These are phyloP conservation scores for Ectobius pallidus DNA, from an alignment of 2,888 invertebrate genomes.

Conservation along the genomic window DNA sequence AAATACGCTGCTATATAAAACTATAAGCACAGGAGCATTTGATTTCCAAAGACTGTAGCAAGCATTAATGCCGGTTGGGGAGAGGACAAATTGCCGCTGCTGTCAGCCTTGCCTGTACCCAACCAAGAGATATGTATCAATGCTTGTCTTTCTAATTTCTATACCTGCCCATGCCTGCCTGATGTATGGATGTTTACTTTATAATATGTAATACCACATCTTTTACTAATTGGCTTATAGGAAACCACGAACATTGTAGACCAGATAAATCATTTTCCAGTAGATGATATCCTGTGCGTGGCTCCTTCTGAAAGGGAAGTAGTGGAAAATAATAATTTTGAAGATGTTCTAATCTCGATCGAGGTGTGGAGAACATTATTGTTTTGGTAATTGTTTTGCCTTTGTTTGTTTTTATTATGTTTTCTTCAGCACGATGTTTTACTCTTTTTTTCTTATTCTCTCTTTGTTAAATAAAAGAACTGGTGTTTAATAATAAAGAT, in stretches of 20 bases:
- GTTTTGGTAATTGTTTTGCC: constrained; percentile 29
- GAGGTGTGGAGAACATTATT: constrained; percentile 21
- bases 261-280: constrained; percentile 17
- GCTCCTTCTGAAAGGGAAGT: not conserved
- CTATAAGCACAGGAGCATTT: too few species aligned
- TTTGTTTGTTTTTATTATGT: not conserved
- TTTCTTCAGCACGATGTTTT: too few species aligned
- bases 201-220: constrained; percentile 34
- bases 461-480: too few species aligned
- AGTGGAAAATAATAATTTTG: constrained; percentile 26
- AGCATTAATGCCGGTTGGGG: not conserved
- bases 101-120: constrained; percentile 5
- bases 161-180: constrained; percentile 15
- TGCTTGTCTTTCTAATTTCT: constrained; percentile 26
- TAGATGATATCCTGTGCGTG: not conserved
- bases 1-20: too few species aligned
- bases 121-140: constrained; percentile 21
- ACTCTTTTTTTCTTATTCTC: too few species aligned
- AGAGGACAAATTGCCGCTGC: constrained; percentile 17
- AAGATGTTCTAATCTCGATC: constrained; percentile 14
- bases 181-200: constrained; percentile 33
- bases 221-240: constrained; percentile 38
- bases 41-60: constrained; percentile 21
- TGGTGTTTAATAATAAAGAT: too few species aligned
- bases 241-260: constrained; percentile 16